A percentile compares a stretch with the other conserved stretches of the same genome.
phyloP scores from a whole-genome alignment of 2,797 vertebrate species.

The Takifugu ocellatus region DNA sequence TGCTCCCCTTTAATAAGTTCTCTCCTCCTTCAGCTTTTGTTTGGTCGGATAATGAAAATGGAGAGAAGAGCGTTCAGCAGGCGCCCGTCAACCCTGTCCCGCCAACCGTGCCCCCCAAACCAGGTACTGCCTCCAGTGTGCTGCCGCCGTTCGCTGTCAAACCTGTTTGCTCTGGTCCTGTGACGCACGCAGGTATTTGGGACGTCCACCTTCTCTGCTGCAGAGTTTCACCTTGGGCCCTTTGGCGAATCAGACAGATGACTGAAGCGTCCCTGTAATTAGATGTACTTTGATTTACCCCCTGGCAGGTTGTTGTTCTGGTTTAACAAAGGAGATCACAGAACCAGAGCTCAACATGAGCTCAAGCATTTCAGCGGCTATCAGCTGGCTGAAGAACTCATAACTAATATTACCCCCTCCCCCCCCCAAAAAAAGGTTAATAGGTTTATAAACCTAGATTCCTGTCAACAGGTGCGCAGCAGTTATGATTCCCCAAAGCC shows the following conservation, averaged over 20 bases:
- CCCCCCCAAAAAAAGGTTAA: too few species aligned
- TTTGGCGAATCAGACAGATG: not conserved
- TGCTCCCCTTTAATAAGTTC: not conserved
- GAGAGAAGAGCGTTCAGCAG: slow-evolving; percentile 60
- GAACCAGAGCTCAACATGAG: too few species aligned
- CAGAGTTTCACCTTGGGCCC: not conserved
- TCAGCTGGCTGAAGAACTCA: too few species aligned
- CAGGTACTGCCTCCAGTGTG: slow-evolving; percentile 47
- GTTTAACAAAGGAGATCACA: too few species aligned
- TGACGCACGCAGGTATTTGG: not conserved
- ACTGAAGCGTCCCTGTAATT: too few species aligned
- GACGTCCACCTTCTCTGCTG: not conserved
- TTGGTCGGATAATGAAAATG: slow-evolving; percentile 73
- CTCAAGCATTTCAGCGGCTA: too few species aligned
- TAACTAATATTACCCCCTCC: too few species aligned
- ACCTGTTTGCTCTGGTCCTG: slow-evolving; percentile 12
- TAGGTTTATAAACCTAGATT: too few species aligned
- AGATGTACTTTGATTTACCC: too few species aligned
- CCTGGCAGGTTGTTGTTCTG: too few species aligned
- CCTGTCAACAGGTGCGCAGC: too few species aligned
- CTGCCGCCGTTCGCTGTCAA: not conserved
- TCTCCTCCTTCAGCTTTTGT: slow-evolving; percentile 64
- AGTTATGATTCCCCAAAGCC: too few species aligned
- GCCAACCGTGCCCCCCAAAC: slow-evolving; percentile 35
- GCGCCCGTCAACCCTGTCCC: not conserved